Evolutionary conservation across 2,113 vertebrate genomes (phyloP), one percentile per base, ranked within the genome.

Genomic region (Megaptera novaeangliae): DNA sequence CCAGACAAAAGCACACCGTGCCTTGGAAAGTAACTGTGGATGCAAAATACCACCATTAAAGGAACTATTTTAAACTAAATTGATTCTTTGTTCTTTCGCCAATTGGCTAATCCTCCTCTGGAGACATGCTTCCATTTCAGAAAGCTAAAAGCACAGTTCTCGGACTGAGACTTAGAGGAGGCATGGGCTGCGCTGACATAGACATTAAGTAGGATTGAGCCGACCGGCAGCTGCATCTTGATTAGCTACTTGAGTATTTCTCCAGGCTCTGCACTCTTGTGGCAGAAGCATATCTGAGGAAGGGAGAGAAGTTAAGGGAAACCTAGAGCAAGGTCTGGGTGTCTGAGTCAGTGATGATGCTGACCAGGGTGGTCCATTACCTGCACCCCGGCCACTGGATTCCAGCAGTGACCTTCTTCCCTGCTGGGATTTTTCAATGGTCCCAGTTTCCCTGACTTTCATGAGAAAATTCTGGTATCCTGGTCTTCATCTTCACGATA

Each of bases 31-130:
- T 94, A 66, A 96, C 57, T 92, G 39, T 59, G 75, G 94, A 75
- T 98, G 98, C 96, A 98, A 97, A 98, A 96, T 91, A 93, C 92
- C 46, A 88, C 94, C 92, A 74, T 96, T 97, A 98, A 97, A 97
- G 94, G 63, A 92, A 96, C 95, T 95, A 96, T 95, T 98, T 98
- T 97, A 96, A 97, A 98, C 59, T 95, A 96, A 97, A 97, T 71
- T 97, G 97, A 98, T 98, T 94, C 87, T 96, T 93, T 98, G 96
- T 98, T 97, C 98, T 91, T 96, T 96, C 97, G 97, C 72, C 96
- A 98, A 69, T 85, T 59, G 84, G 96, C 95, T 98, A 98, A 98
- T 88, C 94, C 98, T 97, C 96, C 95, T 97, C 68, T 95, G 31
- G 97, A 94, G 89, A 97, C 96, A 84, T 25, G n/a, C 68, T 96